These are phyloP conservation scores for Melanotaenia duboulayi DNA, from an alignment of 2,113 vertebrate species.

Conservation along the genomic window DNA sequence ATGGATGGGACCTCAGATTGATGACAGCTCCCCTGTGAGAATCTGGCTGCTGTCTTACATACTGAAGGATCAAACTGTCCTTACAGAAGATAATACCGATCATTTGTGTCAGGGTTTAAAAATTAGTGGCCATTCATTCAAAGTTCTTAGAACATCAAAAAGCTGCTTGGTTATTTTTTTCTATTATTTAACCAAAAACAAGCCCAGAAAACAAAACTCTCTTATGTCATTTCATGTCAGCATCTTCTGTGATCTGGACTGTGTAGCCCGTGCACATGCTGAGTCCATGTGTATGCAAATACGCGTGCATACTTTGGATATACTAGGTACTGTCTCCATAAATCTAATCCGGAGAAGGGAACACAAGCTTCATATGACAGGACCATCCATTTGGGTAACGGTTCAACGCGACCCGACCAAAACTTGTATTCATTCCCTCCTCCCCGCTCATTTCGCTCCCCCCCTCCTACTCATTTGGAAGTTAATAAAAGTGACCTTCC, in stretches of 20 bases:
- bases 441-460: not conserved
- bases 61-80: not conserved
- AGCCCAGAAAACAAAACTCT: no score
- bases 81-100: slow-evolving; percentile 15
- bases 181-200: no score
- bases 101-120: slow-evolving; percentile 6
- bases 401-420: slow-evolving; percentile 54
- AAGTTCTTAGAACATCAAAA: not conserved
- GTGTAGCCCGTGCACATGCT: slow-evolving; percentile 17
- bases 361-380: slow-evolving; percentile 67
- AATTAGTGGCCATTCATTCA: not conserved
- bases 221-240: not conserved
- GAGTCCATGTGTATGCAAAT: slow-evolving; percentile 43
- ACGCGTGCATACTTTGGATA: slow-evolving; percentile 41
- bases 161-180: not conserved
- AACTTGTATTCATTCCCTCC: slow-evolving; percentile 13
- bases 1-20: slow-evolving; percentile 38
- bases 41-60: slow-evolving; percentile 23
- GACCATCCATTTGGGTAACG: slow-evolving; percentile 36
- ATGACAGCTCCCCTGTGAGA: slow-evolving; percentile 29
- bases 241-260: not conserved
- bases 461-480: slow-evolving; percentile 43
- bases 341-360: slow-evolving; percentile 51
- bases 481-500: slow-evolving; percentile 75
- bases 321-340: slow-evolving; percentile 44